phyloP scores from a whole-genome alignment of 2,113 vertebrate genomes.

The Erpornis zantholeuca region DNA sequence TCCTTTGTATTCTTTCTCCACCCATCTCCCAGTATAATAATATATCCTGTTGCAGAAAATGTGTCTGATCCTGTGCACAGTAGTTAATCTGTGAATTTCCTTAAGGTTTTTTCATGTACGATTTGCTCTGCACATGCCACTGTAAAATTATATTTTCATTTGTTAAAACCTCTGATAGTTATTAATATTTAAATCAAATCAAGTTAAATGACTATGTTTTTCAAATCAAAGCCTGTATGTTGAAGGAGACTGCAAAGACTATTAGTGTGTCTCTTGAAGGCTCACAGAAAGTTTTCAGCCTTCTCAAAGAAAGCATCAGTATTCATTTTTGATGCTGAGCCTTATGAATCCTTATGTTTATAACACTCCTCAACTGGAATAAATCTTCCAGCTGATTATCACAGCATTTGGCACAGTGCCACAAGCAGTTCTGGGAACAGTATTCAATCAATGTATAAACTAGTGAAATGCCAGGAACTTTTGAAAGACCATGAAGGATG shows the following conservation, averaged over 20 bases:
- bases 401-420: slow-evolving; percentile 74
- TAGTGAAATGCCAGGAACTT: slow-evolving; percentile 76
- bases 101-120: slow-evolving; percentile 7
- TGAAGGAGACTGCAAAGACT: slow-evolving; percentile 7
- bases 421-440: slow-evolving; percentile 73
- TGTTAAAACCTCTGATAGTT: slow-evolving; percentile 45
- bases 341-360: slow-evolving; percentile 80
- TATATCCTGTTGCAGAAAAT: slow-evolving; percentile 56
- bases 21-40: slow-evolving; percentile 53
- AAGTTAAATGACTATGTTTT: slow-evolving; percentile 48
- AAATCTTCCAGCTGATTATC: slow-evolving; percentile 86
- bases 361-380: slow-evolving; percentile 79
- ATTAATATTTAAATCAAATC: slow-evolving; percentile 66
- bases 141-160: slow-evolving; percentile 65
- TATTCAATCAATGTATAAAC: slow-evolving; percentile 75
- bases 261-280: not conserved
- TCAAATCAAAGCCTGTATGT: slow-evolving; percentile 42
- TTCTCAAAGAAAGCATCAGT: slow-evolving; percentile 59
- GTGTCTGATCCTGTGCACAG: slow-evolving; percentile 31
- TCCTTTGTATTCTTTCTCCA: slow-evolving; percentile 61
- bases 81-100: slow-evolving; percentile 59
- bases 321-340: slow-evolving; percentile 58
- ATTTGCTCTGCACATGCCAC: slow-evolving; percentile 27
- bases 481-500: slow-evolving; percentile 71
- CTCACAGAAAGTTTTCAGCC: slow-evolving; percentile 59